Conservation (phyloP, 1,140 invertebrate species). For the Tetramorium alpestre region DNA sequence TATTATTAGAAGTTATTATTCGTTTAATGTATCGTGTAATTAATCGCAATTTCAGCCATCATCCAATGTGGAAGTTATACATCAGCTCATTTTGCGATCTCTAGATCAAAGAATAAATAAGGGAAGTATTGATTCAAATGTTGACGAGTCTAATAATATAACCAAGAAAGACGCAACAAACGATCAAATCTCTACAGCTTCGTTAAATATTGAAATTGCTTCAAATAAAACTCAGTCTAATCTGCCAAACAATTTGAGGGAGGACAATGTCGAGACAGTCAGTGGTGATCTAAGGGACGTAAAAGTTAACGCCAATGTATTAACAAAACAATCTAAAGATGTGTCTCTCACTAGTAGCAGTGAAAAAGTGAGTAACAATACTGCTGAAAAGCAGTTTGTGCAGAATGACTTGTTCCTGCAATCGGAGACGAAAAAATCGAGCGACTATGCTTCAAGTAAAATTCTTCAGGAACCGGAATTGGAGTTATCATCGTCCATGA, state of each 20-base stretch:
- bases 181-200: background rate
- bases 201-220: background rate
- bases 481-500: constrained; percentile 24
- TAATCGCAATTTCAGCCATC: constrained; percentile 67
- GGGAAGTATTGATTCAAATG: background rate
- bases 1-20: background rate
- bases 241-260: background rate
- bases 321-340: background rate
- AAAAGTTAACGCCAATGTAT: background rate
- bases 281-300: background rate
- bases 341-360: too few relatives aligned
- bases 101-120: constrained; percentile 64
- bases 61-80: constrained; percentile 74
- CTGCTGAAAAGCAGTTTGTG: background rate
- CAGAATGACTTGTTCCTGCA: background rate
- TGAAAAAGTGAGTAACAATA: background rate
- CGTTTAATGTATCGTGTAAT: background rate
- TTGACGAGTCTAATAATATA: background rate
- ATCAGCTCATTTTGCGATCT: constrained; percentile 78
- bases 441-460: background rate
- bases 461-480: constrained; percentile 54
- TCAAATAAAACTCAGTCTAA: background rate
- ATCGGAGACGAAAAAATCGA: background rate
- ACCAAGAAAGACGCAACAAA: background rate
- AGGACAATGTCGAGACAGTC: background rate